These are phyloP conservation scores for Timema podura DNA, from an alignment of 2,888 invertebrate species.

Conservation along the genomic window DNA sequence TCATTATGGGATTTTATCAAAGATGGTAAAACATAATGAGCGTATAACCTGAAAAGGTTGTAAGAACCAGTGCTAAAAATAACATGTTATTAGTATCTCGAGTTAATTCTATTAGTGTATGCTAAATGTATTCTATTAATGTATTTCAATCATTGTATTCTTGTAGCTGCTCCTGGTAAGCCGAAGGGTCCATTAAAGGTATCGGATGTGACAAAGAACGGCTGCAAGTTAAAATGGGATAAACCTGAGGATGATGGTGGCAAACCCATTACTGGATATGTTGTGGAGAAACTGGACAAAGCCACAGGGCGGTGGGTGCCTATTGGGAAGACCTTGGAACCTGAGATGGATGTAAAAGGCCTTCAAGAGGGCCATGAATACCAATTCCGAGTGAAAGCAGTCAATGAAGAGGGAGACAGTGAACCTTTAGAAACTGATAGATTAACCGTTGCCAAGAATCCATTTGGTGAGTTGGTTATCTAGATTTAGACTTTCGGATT, in stretches of 20 bases:
- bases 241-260: constrained; percentile 95
- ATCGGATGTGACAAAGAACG: constrained; percentile 80
- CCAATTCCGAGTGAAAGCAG: constrained; percentile 88
- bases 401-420: constrained; percentile 93
- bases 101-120: too few relatives aligned
- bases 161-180: constrained; percentile 69
- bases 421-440: constrained; percentile 91
- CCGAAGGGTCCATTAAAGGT: constrained; percentile 89
- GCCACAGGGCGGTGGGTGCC: constrained; percentile 91
- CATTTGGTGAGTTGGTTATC: constrained; percentile 63
- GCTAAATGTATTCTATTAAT: too few relatives aligned
- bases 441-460: constrained; percentile 90
- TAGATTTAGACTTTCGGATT: background rate
- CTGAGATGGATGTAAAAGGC: constrained; percentile 82
- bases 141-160: background rate
- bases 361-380: constrained; percentile 90
- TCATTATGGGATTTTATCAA: too few relatives aligned
- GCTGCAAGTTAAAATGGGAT: constrained; percentile 88
- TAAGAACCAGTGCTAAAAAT: too few relatives aligned
- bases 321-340: constrained; percentile 82
- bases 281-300: constrained; percentile 90
- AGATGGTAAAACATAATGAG: too few relatives aligned
- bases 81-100: too few relatives aligned
- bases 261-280: constrained; percentile 86
- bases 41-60: too few relatives aligned